Percentiles rank a stretch among this genome's conserved stretches.
Conservation (phyloP, 1,140 invertebrate species). For the Scylla paramamosain region DNA sequence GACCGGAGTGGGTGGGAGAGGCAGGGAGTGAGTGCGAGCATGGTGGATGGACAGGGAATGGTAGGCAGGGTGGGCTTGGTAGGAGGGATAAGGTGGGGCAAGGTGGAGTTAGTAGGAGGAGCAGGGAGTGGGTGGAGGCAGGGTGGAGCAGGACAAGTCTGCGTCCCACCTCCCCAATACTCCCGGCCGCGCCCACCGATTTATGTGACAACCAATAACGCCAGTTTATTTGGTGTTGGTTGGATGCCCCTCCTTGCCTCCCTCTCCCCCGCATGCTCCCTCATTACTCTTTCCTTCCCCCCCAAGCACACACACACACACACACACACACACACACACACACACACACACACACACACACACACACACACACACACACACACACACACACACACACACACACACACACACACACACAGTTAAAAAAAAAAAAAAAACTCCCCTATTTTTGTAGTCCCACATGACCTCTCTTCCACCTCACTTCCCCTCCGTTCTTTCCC, state of each 20-base stretch:
- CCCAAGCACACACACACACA: background rate
- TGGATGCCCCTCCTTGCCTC: background rate
- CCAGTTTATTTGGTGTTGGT: conserved; percentile 2
- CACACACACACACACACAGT: background rate
- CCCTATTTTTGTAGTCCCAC: background rate
- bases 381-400: background rate
- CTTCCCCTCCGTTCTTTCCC: background rate
- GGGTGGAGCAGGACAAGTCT: too few species aligned
- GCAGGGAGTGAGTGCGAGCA: too few species aligned
- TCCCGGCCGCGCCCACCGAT: conserved; percentile 15
- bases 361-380: background rate
- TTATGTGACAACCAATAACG: conserved; percentile 23
- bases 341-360: background rate
- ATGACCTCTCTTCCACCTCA: conserved; percentile 10
- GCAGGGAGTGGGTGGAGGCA: too few species aligned
- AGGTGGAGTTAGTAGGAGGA: too few species aligned
- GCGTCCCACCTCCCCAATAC: background rate
- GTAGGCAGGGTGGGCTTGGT: too few species aligned
- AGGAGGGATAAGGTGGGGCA: too few species aligned
- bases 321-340: conserved; percentile 6
- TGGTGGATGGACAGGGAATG: too few species aligned
- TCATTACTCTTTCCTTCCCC: conserved; percentile 13
- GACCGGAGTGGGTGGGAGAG: too few species aligned
- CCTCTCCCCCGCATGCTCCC: background rate
- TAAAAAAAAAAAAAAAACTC: background rate